Evolutionary conservation across 2,113 vertebrate genomes (phyloP), one percentile per base, ranked within the genome.

Genomic region (Delphinapterus leucas): DNA sequence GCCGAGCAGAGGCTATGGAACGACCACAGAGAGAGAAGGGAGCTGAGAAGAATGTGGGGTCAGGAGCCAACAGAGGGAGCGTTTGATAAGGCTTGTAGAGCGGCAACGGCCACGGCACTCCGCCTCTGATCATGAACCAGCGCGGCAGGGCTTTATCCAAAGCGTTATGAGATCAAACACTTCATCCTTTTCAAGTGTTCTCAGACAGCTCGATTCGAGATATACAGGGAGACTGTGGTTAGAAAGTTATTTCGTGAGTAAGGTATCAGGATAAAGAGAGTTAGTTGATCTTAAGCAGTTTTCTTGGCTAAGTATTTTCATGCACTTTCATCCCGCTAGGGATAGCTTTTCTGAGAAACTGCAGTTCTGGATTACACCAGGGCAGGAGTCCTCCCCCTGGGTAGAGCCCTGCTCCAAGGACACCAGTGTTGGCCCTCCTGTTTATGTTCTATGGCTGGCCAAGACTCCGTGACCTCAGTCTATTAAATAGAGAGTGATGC

Each of bases 1-100:
- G 0, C 80, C 68, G 36, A 2, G 0, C 1, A 21, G 67, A 60
- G 55, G 44, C 53, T 36, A 5, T 1, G 0, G 47, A 61, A 49
- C 7, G 49, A 49, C 63, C 55, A 33, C 55, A 38, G 53, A 55
- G 33, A 83, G 9, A 26, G 53, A 38, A 74, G 36, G 36, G 74
- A 23, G 67, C 6, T 14, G 38, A 77, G 70, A 47, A 73, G 55
- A 87, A 44, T 36, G 28, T 17, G 58, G 21, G 11, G 44, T 41
- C 36, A 0, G 55, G 63, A 70, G 63, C 86, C 82, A 68, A 6
- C n/a, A 1, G 5, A n/a, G 79, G 18, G 81, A 63, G 63, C 0
- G 3, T 20, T 31, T 9, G 26, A 36, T 31, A 10, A 38, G 26
- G 61, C 20, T 4, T 11, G 0, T 11, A 0, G 68, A 13, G 36